Base-by-base conservation (phyloP, 1,140 invertebrate species). In the Aphaenogaster floridana region DNA sequence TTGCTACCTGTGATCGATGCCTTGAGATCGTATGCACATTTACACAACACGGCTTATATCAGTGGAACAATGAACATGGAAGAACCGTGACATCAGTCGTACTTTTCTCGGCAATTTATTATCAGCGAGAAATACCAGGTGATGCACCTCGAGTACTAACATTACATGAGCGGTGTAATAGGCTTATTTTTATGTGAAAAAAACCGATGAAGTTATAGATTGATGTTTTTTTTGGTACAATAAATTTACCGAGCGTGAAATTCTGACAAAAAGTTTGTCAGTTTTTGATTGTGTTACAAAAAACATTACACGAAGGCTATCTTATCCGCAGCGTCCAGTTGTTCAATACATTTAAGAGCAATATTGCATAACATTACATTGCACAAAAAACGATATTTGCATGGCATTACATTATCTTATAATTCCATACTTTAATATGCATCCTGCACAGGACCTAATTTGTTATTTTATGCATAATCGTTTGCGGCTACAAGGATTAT, bases 1-100 rank as follows among this genome's bases (percentile, higher is more conserved):
- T 34, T 28, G 54, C 59, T 89, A 57, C 61, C 54, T 81, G 28
- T 69, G 45, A 80, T 80, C 13, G 52, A 83, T 76, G 52, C 21
- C n/a, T 59, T 48, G 6, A 17, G 15, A 36, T n/a, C 21, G 28
- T 86, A 79, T 34, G 34, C 45, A 39, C 57, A 72, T 87, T 87
- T 81, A 68, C 59, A 45, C 9, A 57, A 17, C 52, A 34, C 39
- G 80, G 45, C 59, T 79, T 52, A 21, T 39, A 50, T 61, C 13
- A 21, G 17, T 13, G 28, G 39, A 57, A 54, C 45, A 79, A 76
- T 69, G 52, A 42, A 57, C 34, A 57, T 45, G 36, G 52, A 52
- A 59, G 72, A 76, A 52, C 3, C 42, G 34, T 68, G 86, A 76
- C 72, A 61, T 66, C 42, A 69, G 28, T 8, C 50, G 45, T 52